phyloP scores from a whole-genome alignment of 2,888 invertebrate genomes.

The Luperina testacea region DNA sequence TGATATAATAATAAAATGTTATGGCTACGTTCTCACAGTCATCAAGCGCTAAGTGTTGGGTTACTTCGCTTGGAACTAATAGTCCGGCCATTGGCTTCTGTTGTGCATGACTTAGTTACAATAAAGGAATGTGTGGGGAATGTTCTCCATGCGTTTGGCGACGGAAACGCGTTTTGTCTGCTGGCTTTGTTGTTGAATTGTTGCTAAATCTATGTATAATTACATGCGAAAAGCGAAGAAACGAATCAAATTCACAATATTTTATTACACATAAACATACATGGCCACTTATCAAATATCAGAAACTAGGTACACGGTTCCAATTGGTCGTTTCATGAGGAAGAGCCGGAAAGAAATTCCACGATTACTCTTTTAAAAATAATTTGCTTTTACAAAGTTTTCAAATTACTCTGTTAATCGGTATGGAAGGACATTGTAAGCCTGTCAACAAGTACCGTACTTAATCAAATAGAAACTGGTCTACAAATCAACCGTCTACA shows the following conservation, averaged over 20 bases:
- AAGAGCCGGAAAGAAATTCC: not conserved
- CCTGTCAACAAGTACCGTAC: not conserved
- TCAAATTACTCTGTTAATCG: too few relatives aligned
- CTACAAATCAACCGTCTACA: too few relatives aligned
- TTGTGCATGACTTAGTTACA: slow-evolving; percentile 40
- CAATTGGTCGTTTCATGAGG: not conserved
- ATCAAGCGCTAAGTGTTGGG: slow-evolving; percentile 59
- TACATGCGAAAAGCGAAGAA: not conserved
- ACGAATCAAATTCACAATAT: not conserved
- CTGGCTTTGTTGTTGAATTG: slow-evolving; percentile 4
- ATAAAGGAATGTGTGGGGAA: slow-evolving; percentile 47
- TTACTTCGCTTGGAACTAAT: slow-evolving; percentile 61
- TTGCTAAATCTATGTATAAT: not conserved
- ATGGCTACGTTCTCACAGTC: slow-evolving; percentile 65
- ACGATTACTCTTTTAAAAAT: not conserved
- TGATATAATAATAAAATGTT: slow-evolving; percentile 59
- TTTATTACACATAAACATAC: not conserved
- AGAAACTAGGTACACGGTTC: not conserved
- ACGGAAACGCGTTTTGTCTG: not conserved
- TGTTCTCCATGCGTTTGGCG: slow-evolving; percentile 12
- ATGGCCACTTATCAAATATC: not conserved
- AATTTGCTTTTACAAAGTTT: too few relatives aligned
- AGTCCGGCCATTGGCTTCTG: slow-evolving; percentile 55
- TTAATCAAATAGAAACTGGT: too few relatives aligned
- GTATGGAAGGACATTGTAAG: not conserved